Percentiles rank a stretch among this genome's conserved stretches.
These are phyloP conservation scores for Circaetus gallicus DNA, from an alignment of 2,113 vertebrate genomes.

Conservation along the genomic window DNA sequence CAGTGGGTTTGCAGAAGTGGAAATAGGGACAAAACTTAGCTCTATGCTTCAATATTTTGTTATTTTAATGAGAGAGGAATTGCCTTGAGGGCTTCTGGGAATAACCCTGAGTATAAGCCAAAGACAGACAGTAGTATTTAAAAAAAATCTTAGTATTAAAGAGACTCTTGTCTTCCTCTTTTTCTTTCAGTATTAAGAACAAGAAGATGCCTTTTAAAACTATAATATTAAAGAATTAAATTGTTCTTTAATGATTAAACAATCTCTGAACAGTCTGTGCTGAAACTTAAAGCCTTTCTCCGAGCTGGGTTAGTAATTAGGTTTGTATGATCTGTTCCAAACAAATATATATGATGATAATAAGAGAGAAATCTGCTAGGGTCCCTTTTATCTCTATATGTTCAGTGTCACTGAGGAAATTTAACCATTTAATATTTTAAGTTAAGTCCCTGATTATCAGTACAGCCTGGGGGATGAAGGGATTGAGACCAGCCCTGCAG, in stretches of 20 bases:
- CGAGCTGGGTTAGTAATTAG: not conserved
- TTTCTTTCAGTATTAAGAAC: not conserved
- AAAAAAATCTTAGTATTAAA: not conserved
- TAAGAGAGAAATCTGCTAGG: not conserved
- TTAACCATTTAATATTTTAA: not conserved
- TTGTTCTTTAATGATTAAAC: not conserved
- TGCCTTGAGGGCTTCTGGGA: not conserved
- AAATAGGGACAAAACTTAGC: not conserved
- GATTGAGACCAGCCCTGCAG: too few relatives aligned
- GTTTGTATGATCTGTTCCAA: not conserved
- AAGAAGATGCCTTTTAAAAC: not conserved
- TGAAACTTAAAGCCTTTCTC: not conserved
- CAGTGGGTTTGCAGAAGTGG: not conserved
- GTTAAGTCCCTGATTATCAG: not conserved
- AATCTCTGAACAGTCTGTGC: not conserved
- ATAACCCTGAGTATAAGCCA: not conserved
- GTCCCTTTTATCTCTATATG: not conserved
- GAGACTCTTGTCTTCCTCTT: not conserved
- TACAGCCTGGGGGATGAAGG: too few relatives aligned
- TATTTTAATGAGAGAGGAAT: not conserved
- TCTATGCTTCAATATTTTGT: not conserved
- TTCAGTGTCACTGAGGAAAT: not conserved
- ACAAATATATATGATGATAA: not conserved
- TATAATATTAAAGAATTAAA: not conserved
- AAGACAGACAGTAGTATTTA: not conserved